Evolutionary conservation across 2,797 vertebrate species (phyloP), one percentile per base, ranked within the genome.

Genomic region (Artibeus jamaicensis): DNA sequence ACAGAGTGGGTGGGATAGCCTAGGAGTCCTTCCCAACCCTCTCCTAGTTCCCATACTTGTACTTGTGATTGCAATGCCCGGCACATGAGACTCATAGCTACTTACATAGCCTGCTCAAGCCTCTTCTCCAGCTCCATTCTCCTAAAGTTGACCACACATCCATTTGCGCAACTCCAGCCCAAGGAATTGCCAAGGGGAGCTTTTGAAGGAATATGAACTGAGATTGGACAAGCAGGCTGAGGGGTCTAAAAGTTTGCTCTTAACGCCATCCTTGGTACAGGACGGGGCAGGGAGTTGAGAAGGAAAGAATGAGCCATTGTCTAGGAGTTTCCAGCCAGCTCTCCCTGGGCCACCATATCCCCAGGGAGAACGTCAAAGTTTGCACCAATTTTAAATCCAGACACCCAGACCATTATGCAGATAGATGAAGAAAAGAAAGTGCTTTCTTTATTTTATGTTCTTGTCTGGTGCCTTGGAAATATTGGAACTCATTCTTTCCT

Each of bases 1-100:
- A 24, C 7, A 19, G 15, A 19, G 9, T 3, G 16, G 34, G 71
- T 1, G 4, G 6, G 3, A 24, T 2, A 39, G 18, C 4, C 2
- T n/a, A 42, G 5, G 9, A 73, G 2, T 4, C 6, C 8, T 46
- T 50, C 6, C 48, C 12, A 14, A 6, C 26, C 6, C 6, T 70
- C 16, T 6, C 5, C 1, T 6, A 21, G 6, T 0, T 3, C 12
- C 29, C 5, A 3, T 2, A 34, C 8, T 2, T 0, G 29, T 53
- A 48, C 29, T 86, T 70, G 44, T 46, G 26, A 3, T 0, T 8
- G 37, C 5, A 22, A 0, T 24, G 22, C 26, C 53, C 32, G n/a
- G 24, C 4, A 44, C 32, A 32, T 22, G 53, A 34, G 16, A 22
- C 14, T 59, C 0, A 5, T 9, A 15, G 0, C 34, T 92, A 21